These are phyloP conservation scores for Limnephilus lunatus DNA, from an alignment of 2,888 invertebrate genomes.

Conservation along the genomic window DNA sequence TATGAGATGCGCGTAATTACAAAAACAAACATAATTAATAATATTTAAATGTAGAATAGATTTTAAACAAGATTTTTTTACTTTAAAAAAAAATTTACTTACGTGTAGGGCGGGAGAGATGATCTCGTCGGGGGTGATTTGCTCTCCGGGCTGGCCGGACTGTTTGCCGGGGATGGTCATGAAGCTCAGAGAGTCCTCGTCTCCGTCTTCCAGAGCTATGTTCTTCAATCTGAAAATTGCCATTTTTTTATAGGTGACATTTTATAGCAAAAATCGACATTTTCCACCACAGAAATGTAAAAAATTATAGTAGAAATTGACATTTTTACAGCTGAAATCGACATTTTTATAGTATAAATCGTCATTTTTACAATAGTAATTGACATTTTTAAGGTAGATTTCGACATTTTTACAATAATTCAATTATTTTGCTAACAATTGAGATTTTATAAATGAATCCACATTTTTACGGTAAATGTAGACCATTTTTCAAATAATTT, in stretches of 20 bases:
- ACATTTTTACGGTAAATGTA: no score
- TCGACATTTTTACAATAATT: no score
- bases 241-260: neutral
- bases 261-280: neutral
- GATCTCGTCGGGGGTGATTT: constrained; percentile 83
- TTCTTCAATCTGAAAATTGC: constrained; percentile 81
- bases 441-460: no score
- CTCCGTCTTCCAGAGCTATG: constrained; percentile 92
- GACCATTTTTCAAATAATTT: no score
- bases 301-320: neutral
- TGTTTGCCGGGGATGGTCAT: constrained; percentile 73
- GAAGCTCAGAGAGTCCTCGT: constrained; percentile 84
- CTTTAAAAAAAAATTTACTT: no score
- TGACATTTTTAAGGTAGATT: neutral
- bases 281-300: no score
- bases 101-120: constrained; percentile 89
- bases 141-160: constrained; percentile 78
- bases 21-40: no score
- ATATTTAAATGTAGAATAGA: no score
- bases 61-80: no score
- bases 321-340: neutral
- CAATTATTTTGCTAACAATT: no score
- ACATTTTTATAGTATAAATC: neutral
- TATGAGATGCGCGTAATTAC: no score
- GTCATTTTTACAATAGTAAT: neutral